Evolutionary conservation across 2,888 invertebrate genomes (phyloP).

Genomic region (Amphipyra berbera): DNA sequence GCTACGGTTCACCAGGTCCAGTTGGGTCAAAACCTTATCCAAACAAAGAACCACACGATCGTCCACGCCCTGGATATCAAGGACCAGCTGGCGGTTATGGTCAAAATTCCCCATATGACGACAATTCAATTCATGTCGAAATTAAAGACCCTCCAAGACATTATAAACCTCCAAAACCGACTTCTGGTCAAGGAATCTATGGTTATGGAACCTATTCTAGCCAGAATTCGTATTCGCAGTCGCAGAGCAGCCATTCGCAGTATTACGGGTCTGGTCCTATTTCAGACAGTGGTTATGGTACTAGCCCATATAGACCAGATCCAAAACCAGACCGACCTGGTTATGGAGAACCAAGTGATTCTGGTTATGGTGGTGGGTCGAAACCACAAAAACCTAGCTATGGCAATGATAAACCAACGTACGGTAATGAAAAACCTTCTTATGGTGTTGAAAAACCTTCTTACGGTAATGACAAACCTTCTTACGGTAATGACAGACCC

Average conservation of each 20-base stretch:
- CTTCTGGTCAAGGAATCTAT: slow-evolving; percentile 67
- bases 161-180: slow-evolving; percentile 69
- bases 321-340: slow-evolving; percentile 41
- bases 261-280: slow-evolving; percentile 60
- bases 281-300: slow-evolving; percentile 44
- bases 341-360: slow-evolving; percentile 39
- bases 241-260: slow-evolving; percentile 59
- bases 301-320: slow-evolving; percentile 33
- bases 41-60: slow-evolving; percentile 43
- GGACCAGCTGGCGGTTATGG: slow-evolving; percentile 70
- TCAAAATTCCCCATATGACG: slow-evolving; percentile 76
- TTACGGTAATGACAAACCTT: slow-evolving; percentile 37
- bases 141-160: slow-evolving; percentile 82
- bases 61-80: slow-evolving; percentile 59
- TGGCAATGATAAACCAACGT: slow-evolving; percentile 15
- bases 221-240: slow-evolving; percentile 68
- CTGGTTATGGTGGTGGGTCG: slow-evolving; percentile 28
- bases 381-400: slow-evolving; percentile 48
- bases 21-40: slow-evolving; percentile 67
- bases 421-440: slow-evolving; percentile 34
- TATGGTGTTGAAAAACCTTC: slow-evolving; percentile 37
- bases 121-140: slow-evolving; percentile 78
- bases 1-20: slow-evolving; percentile 56
- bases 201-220: slow-evolving; percentile 71
- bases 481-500: slow-evolving; percentile 36